These are phyloP conservation scores for Tragelaphus strepsiceros DNA, from an alignment of 2,113 vertebrate species.

Conservation along the genomic window DNA sequence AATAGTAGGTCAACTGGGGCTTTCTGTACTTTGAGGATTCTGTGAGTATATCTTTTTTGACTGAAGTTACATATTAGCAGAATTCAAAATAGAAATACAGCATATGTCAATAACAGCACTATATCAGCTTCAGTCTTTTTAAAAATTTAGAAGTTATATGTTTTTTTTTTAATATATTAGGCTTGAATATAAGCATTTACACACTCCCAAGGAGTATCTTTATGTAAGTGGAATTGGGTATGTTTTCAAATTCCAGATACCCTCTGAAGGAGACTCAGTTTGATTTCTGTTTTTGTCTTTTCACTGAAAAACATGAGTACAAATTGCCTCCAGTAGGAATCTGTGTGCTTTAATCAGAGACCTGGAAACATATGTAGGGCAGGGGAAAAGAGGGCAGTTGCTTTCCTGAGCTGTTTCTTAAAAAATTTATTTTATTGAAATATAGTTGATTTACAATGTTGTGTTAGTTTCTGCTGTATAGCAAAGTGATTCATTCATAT, in stretches of 20 bases:
- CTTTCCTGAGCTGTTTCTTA: background rate
- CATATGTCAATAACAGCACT: background rate
- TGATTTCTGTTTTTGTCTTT: constrained; percentile 12
- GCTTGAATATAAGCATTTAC: background rate
- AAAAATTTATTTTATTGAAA: background rate
- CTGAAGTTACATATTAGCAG: background rate
- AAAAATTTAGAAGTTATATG: background rate
- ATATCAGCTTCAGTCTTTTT: background rate
- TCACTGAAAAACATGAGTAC: background rate
- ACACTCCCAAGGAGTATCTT: background rate
- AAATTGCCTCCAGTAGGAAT: background rate
- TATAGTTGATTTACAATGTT: background rate
- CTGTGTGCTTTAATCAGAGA: background rate
- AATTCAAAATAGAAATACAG: background rate
- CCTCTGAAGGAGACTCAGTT: background rate
- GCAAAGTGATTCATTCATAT: background rate
- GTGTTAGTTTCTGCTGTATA: background rate
- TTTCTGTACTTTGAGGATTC: constrained; percentile 22
- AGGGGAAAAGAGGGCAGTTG: background rate
- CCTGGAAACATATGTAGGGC: background rate
- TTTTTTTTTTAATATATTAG: background rate
- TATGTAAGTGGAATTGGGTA: background rate
- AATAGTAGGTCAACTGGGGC: background rate
- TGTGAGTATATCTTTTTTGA: background rate
- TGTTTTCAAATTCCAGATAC: background rate